A percentile compares a stretch with the other conserved stretches of the same genome.
These are phyloP conservation scores for Lithophane ornitopus DNA, from an alignment of 2,888 invertebrate species.

Conservation along the genomic window DNA sequence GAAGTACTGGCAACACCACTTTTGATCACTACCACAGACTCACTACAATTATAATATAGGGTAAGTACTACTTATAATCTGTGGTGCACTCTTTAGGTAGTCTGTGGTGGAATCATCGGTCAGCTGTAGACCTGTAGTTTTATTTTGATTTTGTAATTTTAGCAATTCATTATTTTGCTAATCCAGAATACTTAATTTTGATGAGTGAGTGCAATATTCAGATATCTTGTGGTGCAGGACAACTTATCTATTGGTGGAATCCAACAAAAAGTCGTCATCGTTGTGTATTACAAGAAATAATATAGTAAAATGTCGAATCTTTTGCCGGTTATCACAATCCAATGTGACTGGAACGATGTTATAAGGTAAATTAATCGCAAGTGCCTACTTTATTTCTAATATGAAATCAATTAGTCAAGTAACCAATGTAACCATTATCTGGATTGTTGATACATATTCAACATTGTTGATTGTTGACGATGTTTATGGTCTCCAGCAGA, in stretches of 20 bases:
- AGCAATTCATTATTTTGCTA: constrained; percentile 56
- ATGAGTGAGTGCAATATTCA: constrained; percentile 17
- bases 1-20: no score
- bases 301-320: constrained; percentile 70
- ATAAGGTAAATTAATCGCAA: constrained; percentile 78
- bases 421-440: background rate
- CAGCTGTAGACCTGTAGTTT: constrained; percentile 54
- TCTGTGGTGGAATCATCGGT: background rate
- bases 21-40: no score
- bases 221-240: background rate
- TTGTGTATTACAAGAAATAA: background rate
- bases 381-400: background rate
- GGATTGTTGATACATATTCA: background rate
- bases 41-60: no score
- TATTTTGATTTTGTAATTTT: constrained; percentile 60
- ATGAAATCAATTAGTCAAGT: background rate
- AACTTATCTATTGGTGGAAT: constrained; percentile 1
- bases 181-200: constrained; percentile 8
- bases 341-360: constrained; percentile 90
- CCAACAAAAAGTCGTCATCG: background rate
- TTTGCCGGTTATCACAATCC: constrained; percentile 86
- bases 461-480: background rate
- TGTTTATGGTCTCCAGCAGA: background rate
- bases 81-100: no score
- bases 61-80: no score